These are phyloP conservation scores for Grammomys surdaster DNA, from an alignment of 2,113 vertebrate species.

Conservation along the genomic window DNA sequence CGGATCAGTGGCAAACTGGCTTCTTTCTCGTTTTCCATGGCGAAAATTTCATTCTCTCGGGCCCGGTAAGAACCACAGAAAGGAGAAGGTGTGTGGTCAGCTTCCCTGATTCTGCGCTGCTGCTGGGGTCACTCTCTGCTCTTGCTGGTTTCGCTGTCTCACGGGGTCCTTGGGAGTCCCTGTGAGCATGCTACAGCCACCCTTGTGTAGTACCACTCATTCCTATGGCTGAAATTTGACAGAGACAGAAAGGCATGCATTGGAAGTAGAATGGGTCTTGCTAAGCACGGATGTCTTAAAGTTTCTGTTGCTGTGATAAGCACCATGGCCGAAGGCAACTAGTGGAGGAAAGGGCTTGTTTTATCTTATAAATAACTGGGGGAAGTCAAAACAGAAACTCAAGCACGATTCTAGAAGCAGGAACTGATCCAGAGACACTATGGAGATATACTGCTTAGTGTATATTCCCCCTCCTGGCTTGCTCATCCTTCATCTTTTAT, in stretches of 20 bases:
- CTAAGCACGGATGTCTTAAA: not conserved
- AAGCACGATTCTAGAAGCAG: not conserved
- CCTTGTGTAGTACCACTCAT: not conserved
- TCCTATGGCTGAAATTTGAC: not conserved
- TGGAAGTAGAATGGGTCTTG: too few species aligned
- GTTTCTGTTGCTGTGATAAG: not conserved
- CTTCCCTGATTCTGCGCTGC: fast-evolving
- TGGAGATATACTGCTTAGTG: not conserved
- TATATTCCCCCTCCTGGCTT: not conserved
- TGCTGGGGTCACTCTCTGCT: not conserved
- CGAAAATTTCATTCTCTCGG: fast-evolving
- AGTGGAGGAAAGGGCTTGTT: not conserved
- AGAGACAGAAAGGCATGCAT: fast-evolving
- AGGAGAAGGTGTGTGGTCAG: not conserved
- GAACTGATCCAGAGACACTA: not conserved
- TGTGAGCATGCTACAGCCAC: fast-evolving
- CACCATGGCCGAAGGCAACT: not conserved
- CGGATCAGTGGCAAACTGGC: not conserved
- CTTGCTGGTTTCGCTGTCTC: too few species aligned
- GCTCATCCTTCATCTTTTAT: not conserved
- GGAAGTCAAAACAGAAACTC: not conserved
- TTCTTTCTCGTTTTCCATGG: not conserved
- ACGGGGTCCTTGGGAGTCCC: fast-evolving
- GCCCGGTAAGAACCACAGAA: not conserved
- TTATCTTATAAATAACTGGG: not conserved